Percentiles rank a stretch among this genome's conserved stretches.
Evolutionary conservation across 2,113 vertebrate genomes (phyloP).

Genomic region (Arvicanthis niloticus): DNA sequence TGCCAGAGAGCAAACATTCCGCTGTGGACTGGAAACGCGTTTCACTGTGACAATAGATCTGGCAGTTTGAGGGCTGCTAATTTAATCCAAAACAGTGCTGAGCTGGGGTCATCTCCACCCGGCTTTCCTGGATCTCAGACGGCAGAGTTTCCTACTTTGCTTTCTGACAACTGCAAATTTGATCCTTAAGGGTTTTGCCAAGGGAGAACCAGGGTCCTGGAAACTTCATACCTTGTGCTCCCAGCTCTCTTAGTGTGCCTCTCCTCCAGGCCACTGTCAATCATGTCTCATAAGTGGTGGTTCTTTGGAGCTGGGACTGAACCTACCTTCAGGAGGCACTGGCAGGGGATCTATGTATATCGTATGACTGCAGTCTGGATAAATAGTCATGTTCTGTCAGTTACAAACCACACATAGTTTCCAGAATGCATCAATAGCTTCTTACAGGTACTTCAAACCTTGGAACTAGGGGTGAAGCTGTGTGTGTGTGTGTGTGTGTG

Average conservation of each 20-base stretch:
- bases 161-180: neutral
- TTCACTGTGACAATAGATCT: slow-evolving; percentile 42
- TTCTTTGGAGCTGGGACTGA: neutral
- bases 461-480: neutral
- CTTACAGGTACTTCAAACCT: neutral
- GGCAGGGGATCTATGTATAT: neutral
- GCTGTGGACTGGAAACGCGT: slow-evolving; percentile 26
- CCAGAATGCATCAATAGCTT: slow-evolving; percentile 13
- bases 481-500: neutral
- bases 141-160: neutral
- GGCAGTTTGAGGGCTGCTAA: slow-evolving; percentile 8
- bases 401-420: slow-evolving; percentile 43
- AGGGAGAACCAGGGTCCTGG: neutral
- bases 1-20: slow-evolving; percentile 70
- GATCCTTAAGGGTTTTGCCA: neutral
- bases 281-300: neutral
- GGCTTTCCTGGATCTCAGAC: neutral
- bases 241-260: neutral
- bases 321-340: neutral
- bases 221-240: neutral
- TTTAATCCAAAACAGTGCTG: slow-evolving; percentile 49
- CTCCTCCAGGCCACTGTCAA: neutral
- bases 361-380: neutral
- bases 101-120: neutral
- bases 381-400: neutral